Base-by-base conservation (phyloP, 2,113 vertebrate species). In the Patagioenas fasciata region DNA sequence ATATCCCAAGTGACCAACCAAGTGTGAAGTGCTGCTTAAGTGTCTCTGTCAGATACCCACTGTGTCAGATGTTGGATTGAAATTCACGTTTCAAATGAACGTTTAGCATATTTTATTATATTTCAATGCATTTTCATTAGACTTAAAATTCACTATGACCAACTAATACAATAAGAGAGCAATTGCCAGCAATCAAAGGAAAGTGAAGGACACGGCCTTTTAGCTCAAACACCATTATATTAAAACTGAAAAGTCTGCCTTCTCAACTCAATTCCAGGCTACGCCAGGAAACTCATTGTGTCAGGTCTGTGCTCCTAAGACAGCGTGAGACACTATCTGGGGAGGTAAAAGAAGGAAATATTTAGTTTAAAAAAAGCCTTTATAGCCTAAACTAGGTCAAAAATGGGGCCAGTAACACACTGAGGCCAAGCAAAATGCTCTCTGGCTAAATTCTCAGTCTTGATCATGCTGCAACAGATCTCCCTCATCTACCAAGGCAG, bases 291-390 rank as follows among this genome's bases (percentile, higher is more conserved):
- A 58, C 32, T 24, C 38, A n/a, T 7, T 58, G 13, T 62, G 62
- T 88, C 67, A 81, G 50, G 25, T 42, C 51, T 38, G 51, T 0
- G 4, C 26, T 78, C 54, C 26, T 50, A 34, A 38, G 23, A 51
- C 18, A 51, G 20, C 4, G 2, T 1, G 16, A 85, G 40, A 82
- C 5, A 1, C 29, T 23, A 42, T 1, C 13, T 20, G 15, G 31
- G 34, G 48, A 67, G 2, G 18, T 21, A 62, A 93, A 92, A 79
- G 13, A 56, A n/a, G 50, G 50, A n/a, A 62, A 34, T 36, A 67
- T 13, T 21, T 11, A 56, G 58, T 29, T 91, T 13, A 28, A 36
- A n/a, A 80, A 20, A 26, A 47, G 31, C 11, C 48, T 89, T 15
- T 65, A 0, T 8, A 70, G 61, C 16, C 32, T 75, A n/a, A 83